A percentile compares a stretch with the other conserved stretches of the same genome.
phyloP scores from a whole-genome alignment of 2,888 invertebrate species.

The Scotopteryx bipunctaria region DNA sequence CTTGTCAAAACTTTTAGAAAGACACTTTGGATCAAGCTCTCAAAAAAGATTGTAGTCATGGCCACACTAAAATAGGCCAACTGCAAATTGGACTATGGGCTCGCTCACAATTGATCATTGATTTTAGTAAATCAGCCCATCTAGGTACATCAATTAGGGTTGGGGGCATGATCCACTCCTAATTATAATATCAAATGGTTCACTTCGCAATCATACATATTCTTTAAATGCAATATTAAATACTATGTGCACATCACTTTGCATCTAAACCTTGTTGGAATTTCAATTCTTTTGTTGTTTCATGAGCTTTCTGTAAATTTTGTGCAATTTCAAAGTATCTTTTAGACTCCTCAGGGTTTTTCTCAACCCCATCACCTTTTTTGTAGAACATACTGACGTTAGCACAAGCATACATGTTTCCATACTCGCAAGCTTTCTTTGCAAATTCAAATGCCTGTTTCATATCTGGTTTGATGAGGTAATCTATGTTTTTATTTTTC shows the following conservation, averaged over 20 bases:
- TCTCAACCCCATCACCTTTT: constrained; percentile 91
- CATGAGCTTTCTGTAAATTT: constrained; percentile 87
- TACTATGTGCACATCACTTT: constrained; percentile 11
- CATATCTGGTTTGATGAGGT: constrained; percentile 86
- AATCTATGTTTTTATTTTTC: constrained; percentile 76
- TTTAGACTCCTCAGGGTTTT: constrained; percentile 87
- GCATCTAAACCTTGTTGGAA: constrained; percentile 82
- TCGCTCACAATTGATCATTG: too few species aligned
- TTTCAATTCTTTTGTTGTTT: constrained; percentile 76
- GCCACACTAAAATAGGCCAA: too few species aligned
- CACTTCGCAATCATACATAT: constrained; percentile 2
- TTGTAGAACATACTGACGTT: constrained; percentile 95
- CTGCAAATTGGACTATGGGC: too few species aligned
- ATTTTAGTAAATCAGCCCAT: too few species aligned
- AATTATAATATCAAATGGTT: too few species aligned
- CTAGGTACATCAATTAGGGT: too few species aligned
- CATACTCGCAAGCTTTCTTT: constrained; percentile 91
- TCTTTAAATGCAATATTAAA: constrained; percentile 16
- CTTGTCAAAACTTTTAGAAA: too few species aligned
- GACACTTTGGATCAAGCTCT: too few species aligned
- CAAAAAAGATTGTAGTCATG: too few species aligned
- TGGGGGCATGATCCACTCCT: too few species aligned
- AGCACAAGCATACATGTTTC: constrained; percentile 94
- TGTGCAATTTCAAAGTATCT: constrained; percentile 88
- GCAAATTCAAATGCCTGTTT: constrained; percentile 91